Evolutionary conservation across 2,888 invertebrate genomes (phyloP).

Genomic region (Eristalis pertinax): DNA sequence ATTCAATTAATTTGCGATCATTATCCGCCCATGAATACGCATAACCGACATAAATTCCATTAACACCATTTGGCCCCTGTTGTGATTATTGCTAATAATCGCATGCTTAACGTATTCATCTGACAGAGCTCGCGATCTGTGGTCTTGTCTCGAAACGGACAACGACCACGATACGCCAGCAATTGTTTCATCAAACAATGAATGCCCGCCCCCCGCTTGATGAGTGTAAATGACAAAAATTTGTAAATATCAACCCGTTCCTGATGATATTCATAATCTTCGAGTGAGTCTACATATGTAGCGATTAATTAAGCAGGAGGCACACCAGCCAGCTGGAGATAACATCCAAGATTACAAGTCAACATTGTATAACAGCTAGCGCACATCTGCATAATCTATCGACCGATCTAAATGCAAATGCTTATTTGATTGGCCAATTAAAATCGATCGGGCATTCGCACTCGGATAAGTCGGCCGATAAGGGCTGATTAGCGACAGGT

Average conservation of each 20-base stretch:
- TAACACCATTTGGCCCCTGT: slow-evolving; percentile 21
- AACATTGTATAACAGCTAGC: slow-evolving; percentile 25
- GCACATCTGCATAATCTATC: slow-evolving; percentile 44
- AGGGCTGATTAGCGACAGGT: background rate
- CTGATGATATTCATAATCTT: slow-evolving; percentile 26
- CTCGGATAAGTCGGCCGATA: background rate
- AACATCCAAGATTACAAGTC: slow-evolving; percentile 6
- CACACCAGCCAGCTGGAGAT: slow-evolving; percentile 11
- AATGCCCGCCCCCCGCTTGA: background rate
- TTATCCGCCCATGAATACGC: slow-evolving; percentile 23
- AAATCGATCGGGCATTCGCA: slow-evolving; percentile 36
- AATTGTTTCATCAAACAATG: slow-evolving; percentile 27
- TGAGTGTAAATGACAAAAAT: slow-evolving; percentile 38
- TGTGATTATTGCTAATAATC: slow-evolving; percentile 15
- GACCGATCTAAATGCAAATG: slow-evolving; percentile 48
- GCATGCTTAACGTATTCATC: slow-evolving; percentile 15
- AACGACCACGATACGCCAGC: background rate
- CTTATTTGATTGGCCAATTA: slow-evolving; percentile 50
- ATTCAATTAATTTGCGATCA: slow-evolving; percentile 16
- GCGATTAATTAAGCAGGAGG: slow-evolving; percentile 20
- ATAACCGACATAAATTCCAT: slow-evolving; percentile 6
- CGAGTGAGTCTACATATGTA: slow-evolving; percentile 10
- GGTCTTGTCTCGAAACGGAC: background rate
- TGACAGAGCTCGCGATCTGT: background rate
- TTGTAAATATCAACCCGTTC: slow-evolving; percentile 18